Evolutionary conservation across 2,113 vertebrate species (phyloP).

Genomic region (Peromyscus maniculatus): DNA sequence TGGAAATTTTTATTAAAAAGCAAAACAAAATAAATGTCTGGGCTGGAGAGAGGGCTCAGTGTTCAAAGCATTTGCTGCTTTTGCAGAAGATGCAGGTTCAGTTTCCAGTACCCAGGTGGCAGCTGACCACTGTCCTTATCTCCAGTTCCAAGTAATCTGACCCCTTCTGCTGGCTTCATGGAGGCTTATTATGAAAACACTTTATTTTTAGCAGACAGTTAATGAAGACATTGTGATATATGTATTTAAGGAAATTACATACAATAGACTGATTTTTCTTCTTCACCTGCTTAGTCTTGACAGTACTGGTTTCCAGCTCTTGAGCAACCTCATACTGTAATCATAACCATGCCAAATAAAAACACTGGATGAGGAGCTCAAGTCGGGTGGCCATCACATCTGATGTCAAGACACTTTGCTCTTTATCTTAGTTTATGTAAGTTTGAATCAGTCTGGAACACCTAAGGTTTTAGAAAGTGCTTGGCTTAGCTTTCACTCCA

Average conservation of each 20-base stretch:
- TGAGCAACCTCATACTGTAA: not conserved
- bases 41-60: not conserved
- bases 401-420: constrained; percentile 38
- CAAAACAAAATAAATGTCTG: not conserved
- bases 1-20: constrained; percentile 32
- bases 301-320: constrained; percentile 2
- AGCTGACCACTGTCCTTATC: not conserved
- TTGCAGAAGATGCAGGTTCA: not conserved
- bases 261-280: not conserved
- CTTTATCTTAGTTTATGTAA: not conserved
- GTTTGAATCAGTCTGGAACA: not conserved
- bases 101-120: not conserved
- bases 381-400: not conserved
- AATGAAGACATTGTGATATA: constrained; percentile 15
- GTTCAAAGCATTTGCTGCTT: not conserved
- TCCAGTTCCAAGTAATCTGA: not conserved
- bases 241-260: not conserved
- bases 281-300: not conserved
- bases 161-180: not conserved
- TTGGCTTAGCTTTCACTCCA: not conserved
- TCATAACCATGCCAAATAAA: constrained; percentile 43
- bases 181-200: not conserved
- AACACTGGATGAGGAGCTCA: not conserved
- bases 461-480: not conserved
- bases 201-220: constrained; percentile 15